phyloP scores from a whole-genome alignment of 2,888 invertebrate species.

The Nomada fabriciana region DNA sequence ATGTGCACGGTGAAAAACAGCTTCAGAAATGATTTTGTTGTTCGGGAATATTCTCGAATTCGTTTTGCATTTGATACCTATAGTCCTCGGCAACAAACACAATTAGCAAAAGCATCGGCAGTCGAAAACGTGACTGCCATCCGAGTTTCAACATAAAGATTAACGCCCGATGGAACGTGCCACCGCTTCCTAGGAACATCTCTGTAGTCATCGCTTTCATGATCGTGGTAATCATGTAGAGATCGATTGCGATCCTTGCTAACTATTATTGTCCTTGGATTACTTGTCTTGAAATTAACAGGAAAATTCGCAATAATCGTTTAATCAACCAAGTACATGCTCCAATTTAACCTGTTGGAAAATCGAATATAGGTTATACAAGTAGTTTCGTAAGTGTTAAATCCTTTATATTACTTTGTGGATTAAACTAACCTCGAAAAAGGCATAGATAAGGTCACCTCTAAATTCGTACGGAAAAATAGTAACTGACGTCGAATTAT shows the following conservation, averaged over 20 bases:
- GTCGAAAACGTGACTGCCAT: constrained; percentile 89
- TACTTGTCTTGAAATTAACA: not conserved
- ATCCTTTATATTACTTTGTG: not conserved
- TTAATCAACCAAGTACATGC: not conserved
- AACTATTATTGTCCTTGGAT: not conserved
- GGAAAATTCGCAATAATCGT: not conserved
- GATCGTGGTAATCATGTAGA: not conserved
- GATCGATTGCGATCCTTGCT: not conserved
- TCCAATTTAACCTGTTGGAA: not conserved
- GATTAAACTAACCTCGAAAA: not conserved
- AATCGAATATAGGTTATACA: not conserved
- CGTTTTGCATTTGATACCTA: constrained; percentile 88
- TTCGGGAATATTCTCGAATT: constrained; percentile 62
- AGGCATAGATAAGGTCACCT: not conserved
- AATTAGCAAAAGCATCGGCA: constrained; percentile 88
- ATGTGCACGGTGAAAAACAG: constrained; percentile 14
- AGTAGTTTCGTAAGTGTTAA: not conserved
- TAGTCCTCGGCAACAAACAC: constrained; percentile 89
- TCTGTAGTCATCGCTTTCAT: constrained; percentile 70
- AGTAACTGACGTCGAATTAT: not conserved
- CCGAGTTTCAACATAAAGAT: constrained; percentile 90
- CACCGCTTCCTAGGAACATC: constrained; percentile 78
- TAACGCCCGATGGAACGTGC: constrained; percentile 85
- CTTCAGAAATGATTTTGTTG: constrained; percentile 51
- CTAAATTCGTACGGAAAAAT: not conserved